A percentile compares a stretch with the other conserved stretches of the same genome.
Evolutionary conservation across 2,113 vertebrate genomes (phyloP).

Genomic region (Dermatemys mawii): DNA sequence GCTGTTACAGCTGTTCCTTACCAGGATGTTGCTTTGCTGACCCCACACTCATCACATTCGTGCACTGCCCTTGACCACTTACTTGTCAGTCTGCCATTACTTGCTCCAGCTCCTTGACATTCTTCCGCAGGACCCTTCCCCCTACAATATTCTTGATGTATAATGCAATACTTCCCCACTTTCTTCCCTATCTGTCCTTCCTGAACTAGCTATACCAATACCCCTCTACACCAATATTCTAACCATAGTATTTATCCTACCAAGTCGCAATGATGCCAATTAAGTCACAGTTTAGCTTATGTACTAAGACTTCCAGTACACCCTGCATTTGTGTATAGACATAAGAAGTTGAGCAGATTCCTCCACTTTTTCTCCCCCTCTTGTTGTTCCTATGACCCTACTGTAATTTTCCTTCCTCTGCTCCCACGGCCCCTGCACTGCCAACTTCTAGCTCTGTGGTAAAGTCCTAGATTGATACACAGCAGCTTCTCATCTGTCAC

Average conservation of each 20-base stretch:
- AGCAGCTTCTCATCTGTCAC: neutral
- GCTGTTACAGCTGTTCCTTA: too few species aligned
- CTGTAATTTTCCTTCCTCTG: neutral
- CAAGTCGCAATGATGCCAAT: neutral
- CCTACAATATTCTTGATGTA: neutral
- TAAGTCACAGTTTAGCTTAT: neutral
- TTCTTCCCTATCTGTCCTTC: neutral
- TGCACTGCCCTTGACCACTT: too few species aligned
- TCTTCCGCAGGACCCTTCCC: too few species aligned
- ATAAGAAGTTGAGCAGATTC: neutral
- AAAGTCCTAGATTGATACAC: slow-evolving; percentile 34
- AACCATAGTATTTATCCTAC: neutral
- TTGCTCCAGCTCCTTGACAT: too few species aligned
- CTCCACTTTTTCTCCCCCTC: neutral
- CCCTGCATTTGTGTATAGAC: neutral
- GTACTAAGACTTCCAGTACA: neutral
- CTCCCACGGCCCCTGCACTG: too few species aligned
- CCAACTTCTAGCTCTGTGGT: neutral
- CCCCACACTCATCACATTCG: too few species aligned
- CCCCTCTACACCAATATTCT: neutral
- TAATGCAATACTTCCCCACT: neutral
- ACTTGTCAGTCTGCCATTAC: too few species aligned
- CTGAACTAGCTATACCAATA: neutral
- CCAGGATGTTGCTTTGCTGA: too few species aligned
- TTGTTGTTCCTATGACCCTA: neutral